A percentile compares a stretch with the other conserved stretches of the same genome.
These are phyloP conservation scores for Crotalus horridus DNA, from an alignment of 2,113 vertebrate genomes.

Conservation along the genomic window DNA sequence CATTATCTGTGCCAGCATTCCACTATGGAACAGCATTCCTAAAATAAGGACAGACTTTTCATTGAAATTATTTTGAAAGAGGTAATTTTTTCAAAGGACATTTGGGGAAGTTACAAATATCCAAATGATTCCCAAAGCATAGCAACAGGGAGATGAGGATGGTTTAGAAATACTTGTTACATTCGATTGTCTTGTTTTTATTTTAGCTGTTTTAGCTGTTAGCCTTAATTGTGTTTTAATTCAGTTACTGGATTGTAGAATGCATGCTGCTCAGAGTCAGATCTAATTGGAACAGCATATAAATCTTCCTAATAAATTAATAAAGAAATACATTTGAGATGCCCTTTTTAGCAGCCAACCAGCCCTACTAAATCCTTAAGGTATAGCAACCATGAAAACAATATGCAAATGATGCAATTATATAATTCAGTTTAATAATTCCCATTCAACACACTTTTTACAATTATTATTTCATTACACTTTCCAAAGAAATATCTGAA, in stretches of 20 bases:
- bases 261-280: not conserved
- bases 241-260: not conserved
- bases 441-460: not conserved
- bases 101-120: not conserved
- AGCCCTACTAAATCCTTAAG: not conserved
- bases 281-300: not conserved
- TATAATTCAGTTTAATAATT: not conserved
- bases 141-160: not conserved
- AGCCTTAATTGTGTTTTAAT: not conserved
- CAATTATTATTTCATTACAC: not conserved
- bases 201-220: not conserved
- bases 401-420: not conserved
- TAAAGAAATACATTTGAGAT: not conserved
- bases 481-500: not conserved
- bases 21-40: not conserved
- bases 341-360: not conserved
- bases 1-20: not conserved
- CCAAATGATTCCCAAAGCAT: not conserved
- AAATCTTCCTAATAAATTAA: not conserved
- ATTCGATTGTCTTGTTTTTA: not conserved
- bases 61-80: not conserved
- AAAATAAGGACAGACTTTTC: not conserved
- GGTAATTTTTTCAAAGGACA: not conserved
- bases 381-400: not conserved
- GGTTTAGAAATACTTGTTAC: not conserved